phyloP scores from a whole-genome alignment of 2,797 vertebrate genomes.

The Heliangelus exortis region DNA sequence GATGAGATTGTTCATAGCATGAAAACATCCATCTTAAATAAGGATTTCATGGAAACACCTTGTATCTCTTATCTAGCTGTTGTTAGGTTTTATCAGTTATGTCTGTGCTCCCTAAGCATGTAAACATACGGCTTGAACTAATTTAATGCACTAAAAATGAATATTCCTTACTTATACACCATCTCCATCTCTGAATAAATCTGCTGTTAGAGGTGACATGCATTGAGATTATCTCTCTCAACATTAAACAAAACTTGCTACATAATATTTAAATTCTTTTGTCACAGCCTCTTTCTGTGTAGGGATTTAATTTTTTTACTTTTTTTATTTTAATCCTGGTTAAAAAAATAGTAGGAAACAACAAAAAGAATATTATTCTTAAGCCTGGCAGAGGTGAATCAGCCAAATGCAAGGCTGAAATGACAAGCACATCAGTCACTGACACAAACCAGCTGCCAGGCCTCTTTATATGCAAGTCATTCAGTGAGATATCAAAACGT shows the following conservation, averaged over 20 bases:
- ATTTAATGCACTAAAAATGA: constrained; percentile 4
- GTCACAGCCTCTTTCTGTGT: neutral
- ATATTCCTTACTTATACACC: neutral
- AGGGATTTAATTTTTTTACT: neutral
- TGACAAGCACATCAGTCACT: constrained; percentile 53
- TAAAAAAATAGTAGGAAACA: constrained; percentile 21
- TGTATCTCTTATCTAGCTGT: neutral
- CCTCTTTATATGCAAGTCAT: constrained; percentile 76
- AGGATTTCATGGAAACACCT: neutral
- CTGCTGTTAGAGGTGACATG: neutral
- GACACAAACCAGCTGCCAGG: constrained; percentile 65
- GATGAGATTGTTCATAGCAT: neutral
- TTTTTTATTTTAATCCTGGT: neutral
- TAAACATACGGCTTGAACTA: neutral
- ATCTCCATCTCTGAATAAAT: neutral
- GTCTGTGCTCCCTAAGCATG: neutral
- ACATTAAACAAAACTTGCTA: neutral
- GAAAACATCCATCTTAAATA: neutral
- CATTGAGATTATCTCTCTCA: constrained; percentile 9
- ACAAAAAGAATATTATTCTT: constrained; percentile 33
- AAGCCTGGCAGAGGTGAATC: constrained; percentile 26
- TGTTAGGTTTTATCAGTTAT: neutral
- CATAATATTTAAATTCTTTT: neutral
- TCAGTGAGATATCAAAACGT: constrained; percentile 71
- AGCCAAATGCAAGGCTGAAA: constrained; percentile 37